phyloP scores from a whole-genome alignment of 2,113 vertebrate species.

The Lagenorhynchus albirostris region DNA sequence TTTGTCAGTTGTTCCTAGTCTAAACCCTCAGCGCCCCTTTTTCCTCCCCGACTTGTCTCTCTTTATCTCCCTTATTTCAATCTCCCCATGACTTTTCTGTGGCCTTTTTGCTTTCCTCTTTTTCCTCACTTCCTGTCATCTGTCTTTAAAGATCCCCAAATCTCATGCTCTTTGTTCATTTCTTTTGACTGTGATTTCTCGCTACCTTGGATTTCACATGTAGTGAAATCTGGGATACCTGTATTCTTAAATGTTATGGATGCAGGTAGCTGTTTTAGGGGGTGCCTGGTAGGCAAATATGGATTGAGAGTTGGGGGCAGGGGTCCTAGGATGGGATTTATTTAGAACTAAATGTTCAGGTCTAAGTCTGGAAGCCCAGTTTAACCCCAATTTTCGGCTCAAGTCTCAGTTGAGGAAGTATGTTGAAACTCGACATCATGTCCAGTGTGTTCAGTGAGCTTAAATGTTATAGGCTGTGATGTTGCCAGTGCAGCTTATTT shows the following conservation, averaged over 20 bases:
- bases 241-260: not conserved
- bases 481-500: not conserved
- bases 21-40: not conserved
- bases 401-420: not conserved
- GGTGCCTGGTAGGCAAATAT: not conserved
- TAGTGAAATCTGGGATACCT: not conserved
- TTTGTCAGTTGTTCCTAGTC: not conserved
- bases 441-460: not conserved
- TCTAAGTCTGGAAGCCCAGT: not conserved
- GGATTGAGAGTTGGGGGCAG: not conserved
- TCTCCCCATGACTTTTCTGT: not conserved
- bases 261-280: not conserved
- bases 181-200: not conserved
- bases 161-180: not conserved
- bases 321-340: not conserved
- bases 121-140: not conserved
- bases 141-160: not conserved
- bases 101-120: not conserved
- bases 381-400: not conserved
- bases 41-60: not conserved
- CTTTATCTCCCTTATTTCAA: not conserved
- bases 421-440: not conserved
- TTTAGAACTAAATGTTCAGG: not conserved
- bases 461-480: not conserved
- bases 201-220: not conserved